phyloP scores from a whole-genome alignment of 2,797 vertebrate genomes.

The Sphenopsis melanotis region DNA sequence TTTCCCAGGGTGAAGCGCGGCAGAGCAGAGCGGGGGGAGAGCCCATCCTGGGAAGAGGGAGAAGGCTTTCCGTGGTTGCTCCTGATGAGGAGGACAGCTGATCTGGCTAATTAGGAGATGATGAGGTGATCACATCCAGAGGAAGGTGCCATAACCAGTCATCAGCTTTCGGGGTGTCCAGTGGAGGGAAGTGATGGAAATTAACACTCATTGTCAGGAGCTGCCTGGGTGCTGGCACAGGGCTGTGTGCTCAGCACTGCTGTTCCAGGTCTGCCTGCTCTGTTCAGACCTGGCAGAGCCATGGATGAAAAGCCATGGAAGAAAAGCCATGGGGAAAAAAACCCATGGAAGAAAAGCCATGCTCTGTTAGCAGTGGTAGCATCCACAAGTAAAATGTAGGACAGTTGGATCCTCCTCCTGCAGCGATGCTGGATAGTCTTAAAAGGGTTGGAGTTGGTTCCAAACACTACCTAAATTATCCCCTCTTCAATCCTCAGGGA shows the following conservation, averaged over 20 bases:
- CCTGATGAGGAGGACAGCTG: not conserved
- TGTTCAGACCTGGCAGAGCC: not conserved
- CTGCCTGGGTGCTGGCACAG: rapidly evolving
- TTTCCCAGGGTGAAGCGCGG: constrained; percentile 19
- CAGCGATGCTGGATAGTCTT: not conserved
- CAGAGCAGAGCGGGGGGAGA: not conserved
- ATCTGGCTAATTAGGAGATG: not conserved
- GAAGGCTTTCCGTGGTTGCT: not conserved
- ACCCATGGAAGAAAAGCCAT: not conserved
- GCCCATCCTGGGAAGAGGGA: not conserved
- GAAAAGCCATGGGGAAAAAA: not conserved
- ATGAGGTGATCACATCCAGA: not conserved
- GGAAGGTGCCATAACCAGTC: not conserved
- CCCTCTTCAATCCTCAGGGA: not conserved
- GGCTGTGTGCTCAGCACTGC: not conserved
- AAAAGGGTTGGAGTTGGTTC: constrained; percentile 10
- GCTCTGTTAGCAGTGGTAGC: not conserved
- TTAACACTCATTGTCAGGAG: not conserved
- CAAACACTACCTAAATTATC: constrained; percentile 16
- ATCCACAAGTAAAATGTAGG: constrained; percentile 24
- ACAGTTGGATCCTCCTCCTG: not conserved
- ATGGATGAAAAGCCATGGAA: not conserved
- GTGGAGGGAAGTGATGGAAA: not conserved
- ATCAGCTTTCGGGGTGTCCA: not conserved
- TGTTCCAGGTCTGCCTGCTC: not conserved